Percentiles rank a stretch among this genome's conserved stretches.
Conservation (phyloP, 2,888 invertebrate genomes). For the Agrilus cyanescens region DNA sequence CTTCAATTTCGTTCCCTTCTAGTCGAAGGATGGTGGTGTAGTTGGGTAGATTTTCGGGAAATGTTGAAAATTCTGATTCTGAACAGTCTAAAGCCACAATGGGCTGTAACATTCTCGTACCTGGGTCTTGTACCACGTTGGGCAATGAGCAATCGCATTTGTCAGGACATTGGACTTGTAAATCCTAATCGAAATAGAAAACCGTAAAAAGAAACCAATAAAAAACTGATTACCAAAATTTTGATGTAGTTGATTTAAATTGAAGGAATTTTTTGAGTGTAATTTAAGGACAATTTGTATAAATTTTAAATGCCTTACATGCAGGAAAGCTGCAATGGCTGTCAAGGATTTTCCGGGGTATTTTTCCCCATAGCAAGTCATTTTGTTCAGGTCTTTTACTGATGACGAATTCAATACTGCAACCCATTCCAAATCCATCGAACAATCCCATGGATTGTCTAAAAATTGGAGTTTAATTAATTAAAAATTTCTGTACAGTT, state of each 20-base stretch:
- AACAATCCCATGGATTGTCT: constrained; percentile 63
- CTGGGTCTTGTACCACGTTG: constrained; percentile 45
- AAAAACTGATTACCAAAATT: no score
- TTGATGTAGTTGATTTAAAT: no score
- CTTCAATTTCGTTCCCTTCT: constrained; percentile 50
- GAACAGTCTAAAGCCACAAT: constrained; percentile 61
- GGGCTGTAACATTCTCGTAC: constrained; percentile 33
- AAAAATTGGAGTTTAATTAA: constrained; percentile 14
- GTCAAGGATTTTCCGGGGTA: constrained; percentile 52
- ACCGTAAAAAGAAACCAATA: no score
- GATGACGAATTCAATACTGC: constrained; percentile 41
- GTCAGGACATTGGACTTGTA: constrained; percentile 43
- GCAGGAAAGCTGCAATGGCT: constrained; percentile 50
- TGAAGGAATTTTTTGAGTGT: no score
- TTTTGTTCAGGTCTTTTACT: constrained; percentile 44
- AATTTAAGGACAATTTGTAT: neutral
- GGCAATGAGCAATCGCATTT: constrained; percentile 52
- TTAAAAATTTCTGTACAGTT: neutral
- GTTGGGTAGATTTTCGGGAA: constrained; percentile 50
- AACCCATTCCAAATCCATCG: constrained; percentile 50
- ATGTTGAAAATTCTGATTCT: constrained; percentile 39
- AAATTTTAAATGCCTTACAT: constrained; percentile 35
- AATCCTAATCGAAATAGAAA: no score
- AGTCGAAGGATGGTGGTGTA: constrained; percentile 54
- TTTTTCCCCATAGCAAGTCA: constrained; percentile 47